Conservation (phyloP, 2,888 invertebrate species). For the Lobophora halterata region DNA sequence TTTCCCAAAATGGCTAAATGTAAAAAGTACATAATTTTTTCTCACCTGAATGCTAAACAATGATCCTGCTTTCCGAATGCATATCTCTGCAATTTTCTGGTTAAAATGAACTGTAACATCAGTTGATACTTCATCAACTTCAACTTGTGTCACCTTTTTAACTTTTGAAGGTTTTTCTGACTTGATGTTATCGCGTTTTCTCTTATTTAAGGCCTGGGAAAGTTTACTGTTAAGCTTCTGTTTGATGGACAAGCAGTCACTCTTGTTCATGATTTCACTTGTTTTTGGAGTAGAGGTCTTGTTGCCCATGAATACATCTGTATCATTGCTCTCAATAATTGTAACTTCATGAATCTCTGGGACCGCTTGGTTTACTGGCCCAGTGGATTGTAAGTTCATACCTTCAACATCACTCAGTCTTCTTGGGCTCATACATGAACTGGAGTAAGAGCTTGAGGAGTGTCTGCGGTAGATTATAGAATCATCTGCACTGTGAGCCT, state of each 20-base stretch:
- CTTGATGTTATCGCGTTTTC: slow-evolving; percentile 61
- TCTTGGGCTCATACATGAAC: slow-evolving; percentile 83
- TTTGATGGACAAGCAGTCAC: slow-evolving; percentile 69
- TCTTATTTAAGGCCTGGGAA: slow-evolving; percentile 67
- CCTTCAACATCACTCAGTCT: slow-evolving; percentile 79
- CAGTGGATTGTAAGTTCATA: slow-evolving; percentile 36
- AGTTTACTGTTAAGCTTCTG: slow-evolving; percentile 71
- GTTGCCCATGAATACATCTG: slow-evolving; percentile 46
- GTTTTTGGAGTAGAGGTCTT: slow-evolving; percentile 31
- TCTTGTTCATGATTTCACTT: slow-evolving; percentile 62
- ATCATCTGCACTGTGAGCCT: slow-evolving; percentile 84
- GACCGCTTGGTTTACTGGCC: slow-evolving; percentile 18
- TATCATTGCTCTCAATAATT: background rate
- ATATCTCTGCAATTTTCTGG: slow-evolving; percentile 62
- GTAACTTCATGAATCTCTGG: slow-evolving; percentile 27
- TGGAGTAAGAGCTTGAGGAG: slow-evolving; percentile 91
- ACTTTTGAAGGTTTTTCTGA: slow-evolving; percentile 60
- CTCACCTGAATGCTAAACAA: slow-evolving; percentile 58
- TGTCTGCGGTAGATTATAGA: slow-evolving; percentile 91
- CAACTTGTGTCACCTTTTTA: slow-evolving; percentile 40
- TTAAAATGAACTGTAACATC: slow-evolving; percentile 56
- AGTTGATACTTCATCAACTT: slow-evolving; percentile 39
- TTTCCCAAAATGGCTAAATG: too few species aligned
- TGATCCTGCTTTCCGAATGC: slow-evolving; percentile 52
- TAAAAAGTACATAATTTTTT: slow-evolving; percentile 4